phyloP scores from a whole-genome alignment of 2,888 invertebrate species.

The Polymixis flavicincta region DNA sequence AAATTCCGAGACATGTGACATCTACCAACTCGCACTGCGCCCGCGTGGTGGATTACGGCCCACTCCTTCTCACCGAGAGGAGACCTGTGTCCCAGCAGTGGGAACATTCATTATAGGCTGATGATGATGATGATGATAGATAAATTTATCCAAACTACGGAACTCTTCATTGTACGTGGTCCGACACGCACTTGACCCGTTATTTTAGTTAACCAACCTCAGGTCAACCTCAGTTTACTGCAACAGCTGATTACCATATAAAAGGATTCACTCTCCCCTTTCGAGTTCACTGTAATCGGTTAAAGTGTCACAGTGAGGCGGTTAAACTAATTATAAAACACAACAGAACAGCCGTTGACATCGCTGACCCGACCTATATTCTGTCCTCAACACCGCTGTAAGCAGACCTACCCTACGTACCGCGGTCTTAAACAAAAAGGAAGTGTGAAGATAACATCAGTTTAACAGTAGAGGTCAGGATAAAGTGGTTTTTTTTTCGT shows the following conservation, averaged over 20 bases:
- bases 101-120: too few relatives aligned
- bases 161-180: too few relatives aligned
- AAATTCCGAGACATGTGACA: too few relatives aligned
- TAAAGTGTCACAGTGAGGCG: conserved; percentile 46
- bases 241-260: conserved; percentile 25
- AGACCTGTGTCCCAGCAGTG: too few relatives aligned
- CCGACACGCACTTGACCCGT: too few relatives aligned
- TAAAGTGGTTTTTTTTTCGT: conserved; percentile 61
- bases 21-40: too few relatives aligned
- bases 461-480: conserved; percentile 45
- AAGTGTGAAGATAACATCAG: conserved; percentile 5
- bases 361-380: conserved; percentile 74
- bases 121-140: too few relatives aligned
- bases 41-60: too few relatives aligned
- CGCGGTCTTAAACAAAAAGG: neutral
- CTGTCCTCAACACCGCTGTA: conserved; percentile 54
- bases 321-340: conserved; percentile 70
- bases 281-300: conserved; percentile 33
- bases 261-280: conserved; percentile 9
- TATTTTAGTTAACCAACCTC: neutral
- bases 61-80: too few relatives aligned
- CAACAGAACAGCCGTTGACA: conserved; percentile 61
- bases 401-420: conserved; percentile 51
- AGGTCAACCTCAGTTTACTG: neutral
- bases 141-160: too few relatives aligned